Conservation (phyloP, 2,797 vertebrate genomes). For the Sparidentex hasta region DNA sequence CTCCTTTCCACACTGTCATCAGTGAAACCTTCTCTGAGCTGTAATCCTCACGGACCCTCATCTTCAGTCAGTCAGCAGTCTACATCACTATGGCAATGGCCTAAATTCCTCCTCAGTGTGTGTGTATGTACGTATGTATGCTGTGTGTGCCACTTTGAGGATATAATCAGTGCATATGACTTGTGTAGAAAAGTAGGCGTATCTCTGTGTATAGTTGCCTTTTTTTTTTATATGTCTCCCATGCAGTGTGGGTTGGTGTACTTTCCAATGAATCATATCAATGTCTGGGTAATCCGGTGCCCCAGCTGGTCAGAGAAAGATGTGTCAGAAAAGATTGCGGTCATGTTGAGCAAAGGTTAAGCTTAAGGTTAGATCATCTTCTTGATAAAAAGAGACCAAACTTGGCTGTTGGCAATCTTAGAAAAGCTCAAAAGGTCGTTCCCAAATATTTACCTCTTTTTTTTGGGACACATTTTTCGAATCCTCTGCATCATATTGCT, state of each 20-base stretch:
- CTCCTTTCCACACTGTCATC: slow-evolving; percentile 20
- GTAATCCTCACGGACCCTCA: slow-evolving; percentile 46
- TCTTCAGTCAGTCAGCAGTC: slow-evolving; percentile 52
- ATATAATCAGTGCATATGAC: background rate
- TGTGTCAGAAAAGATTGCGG: background rate
- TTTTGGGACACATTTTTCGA: background rate
- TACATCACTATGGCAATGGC: slow-evolving; percentile 72
- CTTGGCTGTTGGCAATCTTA: background rate
- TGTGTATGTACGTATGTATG: background rate
- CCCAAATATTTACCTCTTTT: background rate
- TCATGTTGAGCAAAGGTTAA: background rate
- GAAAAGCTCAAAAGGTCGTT: background rate
- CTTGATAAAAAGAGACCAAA: background rate
- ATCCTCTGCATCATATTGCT: background rate
- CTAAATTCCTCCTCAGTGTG: slow-evolving; percentile 60
- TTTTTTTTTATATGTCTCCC: background rate
- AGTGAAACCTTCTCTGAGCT: slow-evolving; percentile 36
- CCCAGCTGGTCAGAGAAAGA: background rate
- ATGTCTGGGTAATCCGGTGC: background rate
- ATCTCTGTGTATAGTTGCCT: background rate
- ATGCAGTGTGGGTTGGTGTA: background rate
- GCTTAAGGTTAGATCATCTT: background rate
- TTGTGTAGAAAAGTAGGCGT: background rate
- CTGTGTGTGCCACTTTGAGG: slow-evolving; percentile 1
- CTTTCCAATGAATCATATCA: background rate